Evolutionary conservation across 37 sponge, comb jelly and placozoan species (phyloP).

Genomic region (Ianthella basta): DNA sequence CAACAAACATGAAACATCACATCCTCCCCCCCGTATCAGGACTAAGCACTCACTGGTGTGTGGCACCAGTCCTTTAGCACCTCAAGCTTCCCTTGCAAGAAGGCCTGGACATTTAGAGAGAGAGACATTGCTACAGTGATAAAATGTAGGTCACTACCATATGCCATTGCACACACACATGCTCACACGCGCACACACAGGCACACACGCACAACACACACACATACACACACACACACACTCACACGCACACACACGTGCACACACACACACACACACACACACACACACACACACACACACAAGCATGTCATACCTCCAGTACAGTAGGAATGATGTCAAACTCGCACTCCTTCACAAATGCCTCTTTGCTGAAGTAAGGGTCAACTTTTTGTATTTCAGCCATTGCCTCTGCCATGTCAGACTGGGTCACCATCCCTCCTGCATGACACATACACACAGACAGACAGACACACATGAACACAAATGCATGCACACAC

Average conservation of each 20-base stretch:
- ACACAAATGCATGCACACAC: too few species aligned
- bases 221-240: not conserved
- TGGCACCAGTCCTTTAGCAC: too few species aligned
- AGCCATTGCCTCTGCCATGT: constrained; percentile 76
- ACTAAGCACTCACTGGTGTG: too few species aligned
- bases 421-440: constrained; percentile 67
- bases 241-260: not conserved
- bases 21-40: too few species aligned
- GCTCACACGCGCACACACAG: constrained; percentile 32
- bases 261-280: constrained; percentile 11
- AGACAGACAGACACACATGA: too few species aligned
- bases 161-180: constrained; percentile 7
- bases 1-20: too few species aligned
- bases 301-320: too few species aligned
- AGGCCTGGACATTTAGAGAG: too few species aligned
- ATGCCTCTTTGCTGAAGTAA: constrained; percentile 71
- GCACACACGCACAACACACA: too few species aligned
- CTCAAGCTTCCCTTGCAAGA: too few species aligned
- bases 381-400: constrained; percentile 89
- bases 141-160: too few species aligned
- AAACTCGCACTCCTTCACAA: constrained; percentile 66
- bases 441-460: constrained; percentile 21
- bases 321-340: constrained; percentile 91
- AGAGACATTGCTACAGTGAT: too few species aligned
- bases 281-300: not conserved